These are phyloP conservation scores for Orycteropus afer DNA, from an alignment of 2,113 vertebrate species.

Conservation along the genomic window DNA sequence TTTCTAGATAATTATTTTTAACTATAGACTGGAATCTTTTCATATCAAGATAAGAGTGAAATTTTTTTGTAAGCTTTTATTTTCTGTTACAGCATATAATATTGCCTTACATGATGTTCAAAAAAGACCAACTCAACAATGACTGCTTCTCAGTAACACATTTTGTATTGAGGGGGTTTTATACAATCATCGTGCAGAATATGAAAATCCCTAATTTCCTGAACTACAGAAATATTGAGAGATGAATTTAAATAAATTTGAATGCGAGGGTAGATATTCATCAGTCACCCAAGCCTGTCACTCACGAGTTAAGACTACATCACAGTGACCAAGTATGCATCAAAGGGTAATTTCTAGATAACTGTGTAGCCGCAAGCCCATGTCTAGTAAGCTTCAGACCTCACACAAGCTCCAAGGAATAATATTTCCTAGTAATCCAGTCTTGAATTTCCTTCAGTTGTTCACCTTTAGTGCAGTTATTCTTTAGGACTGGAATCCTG, in stretches of 20 bases:
- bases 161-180: neutral
- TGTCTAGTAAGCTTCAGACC: neutral
- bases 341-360: neutral
- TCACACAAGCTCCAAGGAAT: neutral
- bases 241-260: constrained; percentile 28
- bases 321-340: neutral
- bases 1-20: constrained; percentile 30
- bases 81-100: constrained; percentile 8
- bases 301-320: neutral
- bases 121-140: neutral
- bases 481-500: neutral
- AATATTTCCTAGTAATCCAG: neutral
- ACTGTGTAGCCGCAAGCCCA: neutral
- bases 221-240: neutral
- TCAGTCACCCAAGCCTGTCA: neutral
- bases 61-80: neutral
- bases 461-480: neutral
- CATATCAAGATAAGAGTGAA: neutral
- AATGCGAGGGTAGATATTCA: neutral
- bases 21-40: neutral
- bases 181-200: neutral
- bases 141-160: neutral
- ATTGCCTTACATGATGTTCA: neutral
- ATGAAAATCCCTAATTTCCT: neutral
- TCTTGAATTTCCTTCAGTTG: neutral